Evolutionary conservation across 2,888 invertebrate species (phyloP).

Genomic region (Smittia sp.): DNA sequence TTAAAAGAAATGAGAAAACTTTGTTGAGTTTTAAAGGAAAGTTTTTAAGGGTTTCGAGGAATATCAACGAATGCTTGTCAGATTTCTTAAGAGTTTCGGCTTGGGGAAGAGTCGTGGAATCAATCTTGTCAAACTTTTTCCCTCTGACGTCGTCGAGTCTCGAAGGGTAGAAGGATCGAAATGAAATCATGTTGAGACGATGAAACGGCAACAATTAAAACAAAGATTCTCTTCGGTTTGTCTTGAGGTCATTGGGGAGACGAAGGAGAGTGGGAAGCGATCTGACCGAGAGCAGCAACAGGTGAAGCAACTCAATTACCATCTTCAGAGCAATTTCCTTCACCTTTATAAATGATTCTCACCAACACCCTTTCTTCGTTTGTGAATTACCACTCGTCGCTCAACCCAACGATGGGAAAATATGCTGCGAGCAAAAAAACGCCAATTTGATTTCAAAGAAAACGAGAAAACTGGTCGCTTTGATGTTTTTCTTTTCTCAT

Average conservation of each 20-base stretch:
- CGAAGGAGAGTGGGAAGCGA: background rate
- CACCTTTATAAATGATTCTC: conserved; percentile 35
- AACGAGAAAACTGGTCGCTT: conserved; percentile 10
- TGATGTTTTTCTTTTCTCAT: background rate
- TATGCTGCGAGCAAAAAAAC: conserved; percentile 24
- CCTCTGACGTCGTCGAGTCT: background rate
- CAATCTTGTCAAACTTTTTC: conserved; percentile 27
- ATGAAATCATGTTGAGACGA: background rate
- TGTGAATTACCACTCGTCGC: conserved; percentile 2
- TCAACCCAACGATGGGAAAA: conserved; percentile 3
- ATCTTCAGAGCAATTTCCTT: conserved; percentile 25
- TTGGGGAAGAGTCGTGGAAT: background rate
- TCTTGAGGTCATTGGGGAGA: background rate
- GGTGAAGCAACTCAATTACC: conserved; percentile 37
- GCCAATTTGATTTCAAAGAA: conserved; percentile 36
- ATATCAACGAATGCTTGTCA: conserved; percentile 34
- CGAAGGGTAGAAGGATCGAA: background rate
- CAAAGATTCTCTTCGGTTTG: background rate
- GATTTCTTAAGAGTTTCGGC: conserved; percentile 7
- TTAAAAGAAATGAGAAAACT: conserved; percentile 41
- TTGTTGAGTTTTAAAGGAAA: conserved; percentile 16
- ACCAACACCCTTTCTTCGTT: conserved; percentile 4
- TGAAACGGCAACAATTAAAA: background rate
- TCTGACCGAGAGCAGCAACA: conserved; percentile 21
- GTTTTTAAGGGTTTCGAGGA: conserved; percentile 9